These are phyloP conservation scores for Oscheius sp. DNA, from an alignment of 2,888 invertebrate species.

Conservation along the genomic window DNA sequence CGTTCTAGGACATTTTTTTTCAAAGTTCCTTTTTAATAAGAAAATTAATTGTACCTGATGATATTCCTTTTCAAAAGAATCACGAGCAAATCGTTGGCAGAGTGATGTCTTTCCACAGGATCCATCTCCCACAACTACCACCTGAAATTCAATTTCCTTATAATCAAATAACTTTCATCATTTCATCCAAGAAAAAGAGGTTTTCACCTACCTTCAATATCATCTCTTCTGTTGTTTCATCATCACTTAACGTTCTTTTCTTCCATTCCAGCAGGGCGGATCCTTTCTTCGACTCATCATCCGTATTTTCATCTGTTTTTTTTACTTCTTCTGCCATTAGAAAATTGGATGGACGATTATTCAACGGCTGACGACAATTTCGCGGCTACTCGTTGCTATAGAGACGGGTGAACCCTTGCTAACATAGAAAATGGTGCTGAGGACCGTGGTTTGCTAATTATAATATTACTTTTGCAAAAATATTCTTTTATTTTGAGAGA, in stretches of 20 bases:
- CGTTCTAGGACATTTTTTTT: too few species aligned
- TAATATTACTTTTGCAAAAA: too few species aligned
- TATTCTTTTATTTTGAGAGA: too few species aligned
- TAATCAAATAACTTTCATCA: neutral
- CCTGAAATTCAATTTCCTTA: conserved; percentile 31
- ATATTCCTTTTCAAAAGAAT: conserved; percentile 76
- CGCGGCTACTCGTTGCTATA: too few species aligned
- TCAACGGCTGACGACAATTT: too few species aligned
- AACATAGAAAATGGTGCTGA: too few species aligned
- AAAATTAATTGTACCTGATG: conserved; percentile 73
- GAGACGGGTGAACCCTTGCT: too few species aligned
- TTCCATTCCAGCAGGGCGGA: neutral
- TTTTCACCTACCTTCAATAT: conserved; percentile 34
- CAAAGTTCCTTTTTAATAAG: too few species aligned
- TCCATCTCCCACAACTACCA: conserved; percentile 80
- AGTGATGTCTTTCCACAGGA: conserved; percentile 79
- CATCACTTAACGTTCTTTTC: conserved; percentile 29
- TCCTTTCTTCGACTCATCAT: neutral
- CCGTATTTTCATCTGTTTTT: neutral
- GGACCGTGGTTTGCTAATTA: too few species aligned
- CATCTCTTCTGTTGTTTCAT: conserved; percentile 35
- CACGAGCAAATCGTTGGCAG: conserved; percentile 76
- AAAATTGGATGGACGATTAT: too few species aligned
- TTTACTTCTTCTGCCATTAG: neutral
- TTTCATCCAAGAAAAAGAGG: neutral